phyloP scores from a whole-genome alignment of 2,888 invertebrate species.

The Polyommatus icarus region DNA sequence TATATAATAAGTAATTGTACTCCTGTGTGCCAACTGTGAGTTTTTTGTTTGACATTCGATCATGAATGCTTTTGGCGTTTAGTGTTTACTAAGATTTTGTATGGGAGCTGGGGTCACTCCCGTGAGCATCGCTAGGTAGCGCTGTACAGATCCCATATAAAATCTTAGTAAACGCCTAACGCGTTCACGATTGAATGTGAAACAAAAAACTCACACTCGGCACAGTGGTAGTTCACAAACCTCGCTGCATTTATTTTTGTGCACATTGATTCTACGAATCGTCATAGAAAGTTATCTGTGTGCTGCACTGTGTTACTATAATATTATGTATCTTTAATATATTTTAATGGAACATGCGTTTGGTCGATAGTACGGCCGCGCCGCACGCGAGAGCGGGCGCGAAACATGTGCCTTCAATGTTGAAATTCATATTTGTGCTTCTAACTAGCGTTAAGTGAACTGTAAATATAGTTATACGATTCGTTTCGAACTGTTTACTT shows the following conservation, averaged over 20 bases:
- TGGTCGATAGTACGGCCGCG: slow-evolving; percentile 38
- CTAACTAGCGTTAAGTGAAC: slow-evolving; percentile 72
- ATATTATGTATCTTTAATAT: neutral
- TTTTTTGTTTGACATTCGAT: too few relatives aligned
- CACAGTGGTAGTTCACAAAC: neutral
- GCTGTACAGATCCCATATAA: too few relatives aligned
- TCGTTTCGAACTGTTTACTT: slow-evolving; percentile 72
- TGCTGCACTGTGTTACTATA: neutral
- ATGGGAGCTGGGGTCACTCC: too few relatives aligned
- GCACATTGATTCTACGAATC: too few relatives aligned
- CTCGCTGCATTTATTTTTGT: neutral
- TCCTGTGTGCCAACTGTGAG: neutral
- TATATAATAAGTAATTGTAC: neutral
- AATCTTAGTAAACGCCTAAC: too few relatives aligned
- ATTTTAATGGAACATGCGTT: neutral
- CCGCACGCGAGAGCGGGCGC: slow-evolving; percentile 69
- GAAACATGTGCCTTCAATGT: slow-evolving; percentile 81
- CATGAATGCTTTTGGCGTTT: too few relatives aligned
- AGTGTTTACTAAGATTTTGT: too few relatives aligned
- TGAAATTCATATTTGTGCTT: slow-evolving; percentile 80
- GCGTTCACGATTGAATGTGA: too few relatives aligned
- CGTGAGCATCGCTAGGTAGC: too few relatives aligned
- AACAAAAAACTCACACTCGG: too few relatives aligned
- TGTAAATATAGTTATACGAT: slow-evolving; percentile 73
- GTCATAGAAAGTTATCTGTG: neutral